Conservation (phyloP, 2,113 vertebrate genomes). For the Columbina picui region DNA sequence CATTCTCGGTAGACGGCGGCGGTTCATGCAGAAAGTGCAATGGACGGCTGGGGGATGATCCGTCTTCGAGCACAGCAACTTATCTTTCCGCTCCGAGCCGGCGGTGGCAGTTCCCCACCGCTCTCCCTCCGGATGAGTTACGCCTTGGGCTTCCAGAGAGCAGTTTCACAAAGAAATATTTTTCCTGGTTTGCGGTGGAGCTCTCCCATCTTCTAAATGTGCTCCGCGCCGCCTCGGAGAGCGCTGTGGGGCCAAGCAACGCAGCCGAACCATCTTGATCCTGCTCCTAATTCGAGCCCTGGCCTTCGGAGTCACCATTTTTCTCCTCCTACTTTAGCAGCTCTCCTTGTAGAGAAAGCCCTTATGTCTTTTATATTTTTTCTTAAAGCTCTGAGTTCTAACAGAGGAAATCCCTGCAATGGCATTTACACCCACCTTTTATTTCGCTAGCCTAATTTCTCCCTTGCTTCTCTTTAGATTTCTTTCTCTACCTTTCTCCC, state of each 20-base stretch:
- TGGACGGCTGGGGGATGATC: constrained; percentile 53
- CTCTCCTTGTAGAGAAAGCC: background rate
- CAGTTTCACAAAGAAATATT: constrained; percentile 31
- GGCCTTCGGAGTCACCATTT: background rate
- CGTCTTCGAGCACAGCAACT: background rate
- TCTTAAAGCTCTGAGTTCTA: background rate
- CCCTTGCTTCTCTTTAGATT: background rate
- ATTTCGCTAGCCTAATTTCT: constrained; percentile 6
- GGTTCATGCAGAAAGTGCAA: constrained; percentile 54
- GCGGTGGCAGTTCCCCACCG: background rate
- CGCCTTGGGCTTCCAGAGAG: background rate
- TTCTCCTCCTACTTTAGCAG: background rate
- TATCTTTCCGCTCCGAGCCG: background rate
- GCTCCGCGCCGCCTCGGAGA: fast-evolving
- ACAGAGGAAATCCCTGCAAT: constrained; percentile 1
- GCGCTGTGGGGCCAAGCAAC: background rate
- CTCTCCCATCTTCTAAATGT: background rate
- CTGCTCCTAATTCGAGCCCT: background rate
- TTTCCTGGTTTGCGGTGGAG: background rate
- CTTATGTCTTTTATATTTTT: background rate
- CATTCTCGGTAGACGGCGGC: constrained; percentile 40
- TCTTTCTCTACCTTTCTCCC: background rate
- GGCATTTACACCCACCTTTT: background rate
- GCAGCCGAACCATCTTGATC: background rate
- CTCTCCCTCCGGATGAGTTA: constrained; percentile 12